Evolutionary conservation across 2,797 vertebrate genomes (phyloP).

Genomic region (Schizopygopsis malacanthus): DNA sequence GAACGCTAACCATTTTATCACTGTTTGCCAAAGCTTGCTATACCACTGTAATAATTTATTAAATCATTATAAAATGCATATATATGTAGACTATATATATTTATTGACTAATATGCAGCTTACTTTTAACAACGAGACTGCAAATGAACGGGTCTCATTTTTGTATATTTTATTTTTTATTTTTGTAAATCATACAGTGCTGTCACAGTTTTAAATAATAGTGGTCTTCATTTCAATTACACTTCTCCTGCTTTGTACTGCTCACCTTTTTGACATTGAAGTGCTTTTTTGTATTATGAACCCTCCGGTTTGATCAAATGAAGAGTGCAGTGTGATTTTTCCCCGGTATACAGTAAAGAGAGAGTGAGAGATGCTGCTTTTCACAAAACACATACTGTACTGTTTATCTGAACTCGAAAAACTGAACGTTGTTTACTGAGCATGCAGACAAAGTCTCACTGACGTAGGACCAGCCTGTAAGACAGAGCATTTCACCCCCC

Average conservation of each 20-base stretch:
- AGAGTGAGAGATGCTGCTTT: conserved; percentile 56
- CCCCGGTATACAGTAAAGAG: conserved; percentile 51
- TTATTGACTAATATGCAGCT: conserved; percentile 72
- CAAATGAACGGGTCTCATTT: conserved; percentile 62
- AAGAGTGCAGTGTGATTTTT: neutral
- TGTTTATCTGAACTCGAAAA: conserved; percentile 5
- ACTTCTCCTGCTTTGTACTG: conserved; percentile 38
- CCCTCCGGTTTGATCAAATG: conserved; percentile 29
- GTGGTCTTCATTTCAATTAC: conserved; percentile 59
- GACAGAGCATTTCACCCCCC: conserved; percentile 14
- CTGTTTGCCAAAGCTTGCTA: conserved; percentile 72
- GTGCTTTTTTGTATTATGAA: conserved; percentile 48
- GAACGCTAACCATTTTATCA: conserved; percentile 48
- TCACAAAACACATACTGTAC: conserved; percentile 55
- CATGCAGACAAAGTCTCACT: conserved; percentile 20
- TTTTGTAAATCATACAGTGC: conserved; percentile 67
- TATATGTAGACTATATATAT: conserved; percentile 64
- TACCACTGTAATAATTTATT: conserved; percentile 63
- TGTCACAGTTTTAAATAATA: conserved; percentile 47
- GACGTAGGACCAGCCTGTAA: conserved; percentile 30
- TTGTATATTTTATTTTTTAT: conserved; percentile 68
- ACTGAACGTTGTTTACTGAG: conserved; percentile 21
- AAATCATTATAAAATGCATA: conserved; percentile 45
- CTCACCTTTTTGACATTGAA: conserved; percentile 40
- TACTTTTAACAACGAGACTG: conserved; percentile 68